Evolutionary conservation across 2,113 vertebrate species (phyloP), one percentile per base, ranked within the genome.

Genomic region (Grantiella picta): DNA sequence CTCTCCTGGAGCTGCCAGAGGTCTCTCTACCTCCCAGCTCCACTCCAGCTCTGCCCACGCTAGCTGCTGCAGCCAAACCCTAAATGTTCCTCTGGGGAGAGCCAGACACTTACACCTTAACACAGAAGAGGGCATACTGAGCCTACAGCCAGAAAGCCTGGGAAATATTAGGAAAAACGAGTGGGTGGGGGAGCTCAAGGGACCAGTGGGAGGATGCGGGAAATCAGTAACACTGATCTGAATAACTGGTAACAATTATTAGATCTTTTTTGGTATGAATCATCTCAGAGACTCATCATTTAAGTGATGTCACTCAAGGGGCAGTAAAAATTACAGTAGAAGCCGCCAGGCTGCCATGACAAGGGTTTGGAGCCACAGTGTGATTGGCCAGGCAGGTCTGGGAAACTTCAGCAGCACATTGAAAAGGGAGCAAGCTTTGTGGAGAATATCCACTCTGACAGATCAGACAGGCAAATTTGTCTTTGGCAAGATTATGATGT

Each of bases 211-310:
- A 95, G 91, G 96, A 94, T 94, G 93, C 23, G 16, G 94, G 91
- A 95, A 95, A 94, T 95, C 90, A 73, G 53, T 59, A 95, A 76
- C 70, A 50, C 44, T 31, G 84, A 95, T 96, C 54, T 92, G 91
- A 95, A 82, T 85, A 95, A 92, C 94, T 94, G 92, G 93, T 92
- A 96, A 96, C 91, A 94, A 96, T 96, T 94, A 94, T 95, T 95
- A 82, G 95, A 85, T 95, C 93, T 91, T 90, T 91, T 82, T 90
- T 56, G 38, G 75, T 70, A 88, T 95, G 95, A 97, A 95, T 95
- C 95, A 95, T 92, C 71, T 72, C 89, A 77, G 78, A 92, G 71
- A 69, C 53, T 91, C 78, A 69, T 71, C 75, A 59, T 52, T 92
- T 80, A 75, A 91, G 85, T 40, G 18, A 87, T 81, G 91, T 89